Base-by-base conservation (phyloP, 35 echinoderm and acorn worm genomes). In the Anneissia japonica region DNA sequence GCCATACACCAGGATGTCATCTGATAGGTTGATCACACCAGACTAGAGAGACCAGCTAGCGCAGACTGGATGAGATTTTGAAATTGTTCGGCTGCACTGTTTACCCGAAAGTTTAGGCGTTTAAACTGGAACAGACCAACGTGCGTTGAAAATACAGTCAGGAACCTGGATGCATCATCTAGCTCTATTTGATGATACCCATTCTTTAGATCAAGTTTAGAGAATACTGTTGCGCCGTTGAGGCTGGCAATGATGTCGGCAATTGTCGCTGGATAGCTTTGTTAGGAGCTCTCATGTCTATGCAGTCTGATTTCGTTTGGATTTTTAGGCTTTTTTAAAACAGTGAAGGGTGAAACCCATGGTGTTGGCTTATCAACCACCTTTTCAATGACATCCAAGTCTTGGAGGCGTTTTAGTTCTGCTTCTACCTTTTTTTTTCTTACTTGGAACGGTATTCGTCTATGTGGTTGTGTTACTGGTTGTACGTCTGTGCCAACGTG, bases 121-220 rank as follows among this genome's bases (percentile, higher is more conserved):
- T 95, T 86, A 34, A 80, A 89, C 41, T 91, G 85, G 45, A 31
- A 95, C 12, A 91, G 74, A 9, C 89, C 85, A 82, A 86, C 82
- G 79, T 91, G 89, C 23, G 93, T 89, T 38, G 86, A 92, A 80
- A 92, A 96, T 1, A 86, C 84, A 30, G 93, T 96, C 35, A 96
- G 56, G 38, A 91, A 86, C 0, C 90, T 73, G 23, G 93, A 91
- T 26, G 77, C 89, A 43, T 88, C 37, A 30, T 89, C 82, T 32
- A 85, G 64, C 46, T 95, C 82, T n/a, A 91, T 86, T 74, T 92
- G 93, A 46, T 91, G 93, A 35, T 95, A 89, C 0, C 90, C 86
- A 36, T 12, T 41, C 0, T 83, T 89, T 0, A 89, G 87, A 35
- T 89, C 87, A 16, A 89, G 36, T 35, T 89, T 88, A 0, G 37